Evolutionary conservation across 2,888 invertebrate species (phyloP).

Genomic region (Onthophagus sagittarius): DNA sequence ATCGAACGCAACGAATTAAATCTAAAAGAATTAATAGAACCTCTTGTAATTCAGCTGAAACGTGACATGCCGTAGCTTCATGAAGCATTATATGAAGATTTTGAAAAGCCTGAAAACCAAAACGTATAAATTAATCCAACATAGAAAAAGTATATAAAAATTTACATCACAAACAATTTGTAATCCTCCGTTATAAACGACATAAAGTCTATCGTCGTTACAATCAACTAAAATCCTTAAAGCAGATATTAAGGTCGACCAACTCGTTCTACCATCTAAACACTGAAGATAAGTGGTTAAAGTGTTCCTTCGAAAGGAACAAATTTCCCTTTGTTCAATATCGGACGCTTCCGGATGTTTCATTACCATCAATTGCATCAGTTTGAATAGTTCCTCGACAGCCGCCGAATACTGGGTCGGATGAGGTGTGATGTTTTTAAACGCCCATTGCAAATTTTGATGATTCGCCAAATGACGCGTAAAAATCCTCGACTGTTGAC

Average conservation of each 20-base stretch:
- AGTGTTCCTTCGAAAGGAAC: constrained; percentile 78
- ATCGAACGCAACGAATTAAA: constrained; percentile 66
- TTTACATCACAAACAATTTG: constrained; percentile 69
- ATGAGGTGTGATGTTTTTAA: constrained; percentile 94
- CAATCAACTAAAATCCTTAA: constrained; percentile 85
- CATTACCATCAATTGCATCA: constrained; percentile 86
- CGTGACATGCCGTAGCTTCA: constrained; percentile 87
- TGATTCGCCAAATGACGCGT: constrained; percentile 84
- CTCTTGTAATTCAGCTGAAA: constrained; percentile 78
- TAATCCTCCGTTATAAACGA: constrained; percentile 87
- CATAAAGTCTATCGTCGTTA: constrained; percentile 83
- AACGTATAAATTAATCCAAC: constrained; percentile 27
- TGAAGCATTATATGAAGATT: constrained; percentile 91
- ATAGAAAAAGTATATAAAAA: constrained; percentile 37
- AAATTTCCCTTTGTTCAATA: constrained; percentile 77
- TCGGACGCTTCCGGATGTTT: constrained; percentile 74
- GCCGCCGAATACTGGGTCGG: constrained; percentile 89
- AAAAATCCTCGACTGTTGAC: constrained; percentile 82
- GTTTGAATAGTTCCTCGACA: constrained; percentile 85
- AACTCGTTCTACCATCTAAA: constrained; percentile 85
- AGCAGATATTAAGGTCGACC: constrained; percentile 90
- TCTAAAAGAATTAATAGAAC: constrained; percentile 75
- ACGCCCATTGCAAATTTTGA: constrained; percentile 96
- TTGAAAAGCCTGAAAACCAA: constrained; percentile 68
- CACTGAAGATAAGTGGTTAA: constrained; percentile 85